phyloP scores from a whole-genome alignment of 2,113 vertebrate species.

The Albula goreensis region DNA sequence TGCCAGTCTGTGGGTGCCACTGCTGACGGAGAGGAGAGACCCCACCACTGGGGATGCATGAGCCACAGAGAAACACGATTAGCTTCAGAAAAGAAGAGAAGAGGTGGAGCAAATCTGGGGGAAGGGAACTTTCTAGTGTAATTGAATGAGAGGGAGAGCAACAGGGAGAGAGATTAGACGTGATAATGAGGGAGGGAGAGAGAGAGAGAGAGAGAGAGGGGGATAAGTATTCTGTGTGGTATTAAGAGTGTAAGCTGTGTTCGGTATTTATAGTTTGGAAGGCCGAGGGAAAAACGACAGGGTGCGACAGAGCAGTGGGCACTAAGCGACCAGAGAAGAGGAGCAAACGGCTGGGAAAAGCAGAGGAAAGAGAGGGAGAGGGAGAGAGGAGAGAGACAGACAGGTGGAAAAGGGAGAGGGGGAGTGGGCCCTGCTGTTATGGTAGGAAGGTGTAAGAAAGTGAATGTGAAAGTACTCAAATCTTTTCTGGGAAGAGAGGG shows the following conservation, averaged over 20 bases:
- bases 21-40: constrained; percentile 3
- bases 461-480: background rate
- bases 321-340: constrained; percentile 24
- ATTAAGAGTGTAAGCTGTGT: constrained; percentile 60
- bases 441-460: background rate
- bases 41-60: background rate
- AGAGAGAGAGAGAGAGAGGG: constrained; percentile 42
- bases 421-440: background rate
- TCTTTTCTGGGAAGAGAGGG: background rate
- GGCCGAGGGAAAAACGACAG: constrained; percentile 29
- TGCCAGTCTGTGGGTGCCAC: constrained; percentile 38
- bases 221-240: constrained; percentile 54
- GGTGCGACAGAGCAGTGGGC: too few species aligned
- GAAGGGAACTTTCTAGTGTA: constrained; percentile 3
- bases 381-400: background rate
- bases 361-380: background rate
- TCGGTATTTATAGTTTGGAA: constrained; percentile 67
- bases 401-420: constrained; percentile 20
- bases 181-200: constrained; percentile 14
- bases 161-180: constrained; percentile 30
- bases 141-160: constrained; percentile 18
- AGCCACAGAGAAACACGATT: constrained; percentile 15
- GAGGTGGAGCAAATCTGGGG: constrained; percentile 13
- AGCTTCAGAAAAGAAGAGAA: background rate
- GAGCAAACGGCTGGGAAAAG: constrained; percentile 17